A percentile compares a stretch with the other conserved stretches of the same genome.
phyloP scores from a whole-genome alignment of 2,113 vertebrate genomes.

The Macrotus californicus region DNA sequence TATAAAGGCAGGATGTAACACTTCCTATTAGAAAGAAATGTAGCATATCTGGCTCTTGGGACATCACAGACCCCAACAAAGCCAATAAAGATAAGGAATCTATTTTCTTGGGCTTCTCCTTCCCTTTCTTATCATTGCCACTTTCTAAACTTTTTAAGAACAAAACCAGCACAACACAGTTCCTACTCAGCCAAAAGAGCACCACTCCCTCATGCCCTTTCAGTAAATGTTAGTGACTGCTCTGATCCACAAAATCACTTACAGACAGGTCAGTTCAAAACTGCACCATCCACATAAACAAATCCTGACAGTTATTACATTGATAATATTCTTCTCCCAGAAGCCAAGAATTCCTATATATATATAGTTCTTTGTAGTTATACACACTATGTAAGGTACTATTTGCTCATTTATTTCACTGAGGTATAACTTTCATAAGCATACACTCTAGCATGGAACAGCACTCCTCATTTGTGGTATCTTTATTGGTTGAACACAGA shows the following conservation, averaged over 20 bases:
- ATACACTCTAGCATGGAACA: neutral
- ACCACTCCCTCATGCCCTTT: neutral
- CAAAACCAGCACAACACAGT: neutral
- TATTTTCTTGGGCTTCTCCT: neutral
- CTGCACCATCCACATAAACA: neutral
- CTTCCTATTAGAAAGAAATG: neutral
- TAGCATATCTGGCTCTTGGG: neutral
- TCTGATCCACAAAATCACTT: neutral
- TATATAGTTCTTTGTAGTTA: neutral
- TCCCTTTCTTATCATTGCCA: neutral
- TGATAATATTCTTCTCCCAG: neutral
- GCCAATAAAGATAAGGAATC: neutral
- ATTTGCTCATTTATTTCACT: constrained; percentile 23
- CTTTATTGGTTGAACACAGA: neutral
- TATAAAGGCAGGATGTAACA: neutral
- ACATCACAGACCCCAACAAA: neutral
- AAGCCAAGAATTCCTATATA: neutral
- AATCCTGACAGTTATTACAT: neutral
- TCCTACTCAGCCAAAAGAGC: neutral
- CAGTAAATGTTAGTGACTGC: neutral
- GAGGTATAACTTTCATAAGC: neutral
- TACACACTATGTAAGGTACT: neutral
- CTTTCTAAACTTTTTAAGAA: neutral
- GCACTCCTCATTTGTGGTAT: neutral
- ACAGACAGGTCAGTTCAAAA: neutral